Conservation (phyloP, 2,888 invertebrate species). For the Lasioglossum marginatum region DNA sequence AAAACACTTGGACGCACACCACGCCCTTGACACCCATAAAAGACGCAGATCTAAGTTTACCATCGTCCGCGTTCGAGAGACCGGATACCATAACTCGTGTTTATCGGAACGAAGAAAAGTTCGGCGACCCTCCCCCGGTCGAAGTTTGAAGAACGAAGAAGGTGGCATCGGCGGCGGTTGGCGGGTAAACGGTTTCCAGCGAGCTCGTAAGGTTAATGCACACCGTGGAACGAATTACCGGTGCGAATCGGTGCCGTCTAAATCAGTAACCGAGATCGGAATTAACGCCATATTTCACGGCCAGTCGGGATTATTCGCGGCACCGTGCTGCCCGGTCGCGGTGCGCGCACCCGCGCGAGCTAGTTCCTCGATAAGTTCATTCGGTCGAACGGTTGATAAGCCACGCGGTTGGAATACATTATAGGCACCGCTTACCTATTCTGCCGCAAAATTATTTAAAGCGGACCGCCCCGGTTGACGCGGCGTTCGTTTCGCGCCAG, state of each 20-base stretch:
- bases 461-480: conserved; percentile 30
- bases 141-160: conserved; percentile 5
- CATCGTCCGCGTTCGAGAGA: neutral
- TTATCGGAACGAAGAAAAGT: neutral
- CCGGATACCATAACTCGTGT: conserved; percentile 7
- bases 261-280: conserved; percentile 68
- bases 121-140: neutral
- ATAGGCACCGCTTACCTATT: conserved; percentile 49
- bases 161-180: neutral
- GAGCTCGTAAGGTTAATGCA: conserved; percentile 59
- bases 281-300: conserved; percentile 70
- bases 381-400: conserved; percentile 69
- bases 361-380: conserved; percentile 68
- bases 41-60: neutral
- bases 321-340: conserved; percentile 38
- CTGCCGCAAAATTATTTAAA: conserved; percentile 53
- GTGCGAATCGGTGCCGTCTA: conserved; percentile 68
- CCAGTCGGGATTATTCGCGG: conserved; percentile 64
- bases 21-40: neutral
- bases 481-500: conserved; percentile 1
- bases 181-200: conserved; percentile 16
- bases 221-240: conserved; percentile 67
- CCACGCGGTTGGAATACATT: conserved; percentile 62
- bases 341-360: conserved; percentile 50
- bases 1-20: neutral